Evolutionary conservation across 2,888 invertebrate genomes (phyloP).

Genomic region (Syrista parreyssii): DNA sequence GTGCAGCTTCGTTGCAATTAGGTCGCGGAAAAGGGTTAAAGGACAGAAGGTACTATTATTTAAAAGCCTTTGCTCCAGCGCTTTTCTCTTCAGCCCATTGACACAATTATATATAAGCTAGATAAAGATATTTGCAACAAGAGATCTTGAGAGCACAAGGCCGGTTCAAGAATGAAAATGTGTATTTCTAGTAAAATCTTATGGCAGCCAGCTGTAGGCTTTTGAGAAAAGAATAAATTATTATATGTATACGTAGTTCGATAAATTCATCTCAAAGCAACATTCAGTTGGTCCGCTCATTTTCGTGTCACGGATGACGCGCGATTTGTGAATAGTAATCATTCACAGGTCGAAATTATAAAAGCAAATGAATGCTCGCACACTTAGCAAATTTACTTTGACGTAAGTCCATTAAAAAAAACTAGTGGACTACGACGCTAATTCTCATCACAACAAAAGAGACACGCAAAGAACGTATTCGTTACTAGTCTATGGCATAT

Average conservation of each 20-base stretch:
- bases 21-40: neutral
- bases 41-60: neutral
- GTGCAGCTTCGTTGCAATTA: neutral
- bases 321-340: neutral
- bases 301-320: neutral
- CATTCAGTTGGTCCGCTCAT: neutral
- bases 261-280: neutral
- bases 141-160: neutral
- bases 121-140: neutral
- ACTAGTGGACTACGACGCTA: neutral
- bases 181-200: neutral
- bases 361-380: constrained; percentile 2
- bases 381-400: neutral
- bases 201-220: neutral
- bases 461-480: neutral
- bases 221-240: neutral
- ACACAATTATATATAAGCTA: neutral
- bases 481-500: too few relatives aligned
- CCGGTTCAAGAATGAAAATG: neutral
- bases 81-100: neutral
- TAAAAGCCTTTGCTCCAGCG: neutral
- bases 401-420: neutral
- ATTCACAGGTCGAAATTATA: neutral
- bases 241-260: neutral
- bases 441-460: neutral